Evolutionary conservation across 2,797 vertebrate genomes (phyloP).

Genomic region (Philypnodon macrostomus): DNA sequence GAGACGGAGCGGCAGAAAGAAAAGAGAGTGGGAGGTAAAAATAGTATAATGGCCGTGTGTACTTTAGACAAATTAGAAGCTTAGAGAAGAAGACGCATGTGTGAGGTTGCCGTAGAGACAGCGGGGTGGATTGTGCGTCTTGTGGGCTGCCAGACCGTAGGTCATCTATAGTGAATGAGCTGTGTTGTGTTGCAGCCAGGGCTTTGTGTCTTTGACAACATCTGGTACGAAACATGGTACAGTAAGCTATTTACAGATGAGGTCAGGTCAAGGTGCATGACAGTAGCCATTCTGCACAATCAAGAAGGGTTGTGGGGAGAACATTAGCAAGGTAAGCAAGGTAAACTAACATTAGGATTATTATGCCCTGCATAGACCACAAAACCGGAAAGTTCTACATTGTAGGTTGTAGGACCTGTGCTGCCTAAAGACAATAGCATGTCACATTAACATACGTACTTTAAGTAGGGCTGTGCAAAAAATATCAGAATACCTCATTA

Average conservation of each 20-base stretch:
- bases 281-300: no score
- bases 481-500: no score
- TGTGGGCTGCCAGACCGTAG: conserved; percentile 51
- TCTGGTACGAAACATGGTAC: background rate
- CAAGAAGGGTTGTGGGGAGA: no score
- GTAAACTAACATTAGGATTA: no score
- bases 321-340: no score
- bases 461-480: no score
- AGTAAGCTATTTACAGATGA: background rate
- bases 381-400: no score
- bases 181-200: conserved; percentile 21
- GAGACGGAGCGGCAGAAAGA: conserved; percentile 29
- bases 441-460: no score
- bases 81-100: conserved; percentile 54
- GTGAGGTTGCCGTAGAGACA: conserved; percentile 48
- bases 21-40: conserved; percentile 53
- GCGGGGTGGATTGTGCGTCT: conserved; percentile 46
- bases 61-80: conserved; percentile 70
- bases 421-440: no score
- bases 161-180: conserved; percentile 38
- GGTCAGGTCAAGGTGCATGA: background rate
- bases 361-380: no score
- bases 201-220: conserved; percentile 17
- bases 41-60: conserved; percentile 65
- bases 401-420: no score